These are phyloP conservation scores for Ormyrus nitidulus DNA, from an alignment of 2,888 invertebrate species.

Conservation along the genomic window DNA sequence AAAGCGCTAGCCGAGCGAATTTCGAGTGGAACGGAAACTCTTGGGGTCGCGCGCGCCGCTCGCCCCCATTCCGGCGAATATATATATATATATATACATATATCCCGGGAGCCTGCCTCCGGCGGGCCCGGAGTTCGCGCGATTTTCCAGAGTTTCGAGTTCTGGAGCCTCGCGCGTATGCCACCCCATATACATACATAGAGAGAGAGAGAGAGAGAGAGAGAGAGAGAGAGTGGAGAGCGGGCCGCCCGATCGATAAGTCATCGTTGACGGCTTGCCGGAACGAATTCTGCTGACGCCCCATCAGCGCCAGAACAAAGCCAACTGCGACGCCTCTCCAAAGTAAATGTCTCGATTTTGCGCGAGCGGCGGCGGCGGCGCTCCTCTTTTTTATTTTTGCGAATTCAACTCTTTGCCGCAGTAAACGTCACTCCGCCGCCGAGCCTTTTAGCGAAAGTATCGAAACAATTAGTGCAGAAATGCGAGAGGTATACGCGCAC, in stretches of 20 bases:
- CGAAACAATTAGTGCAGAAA: too few species aligned
- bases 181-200: not conserved
- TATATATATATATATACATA: too few species aligned
- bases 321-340: constrained; percentile 37
- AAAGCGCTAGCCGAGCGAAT: constrained; percentile 74
- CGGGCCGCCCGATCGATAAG: constrained; percentile 63
- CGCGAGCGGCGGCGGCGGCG: not conserved
- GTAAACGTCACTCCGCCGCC: too few species aligned
- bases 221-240: not conserved
- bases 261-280: constrained; percentile 63
- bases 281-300: constrained; percentile 62
- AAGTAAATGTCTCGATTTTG: constrained; percentile 53
- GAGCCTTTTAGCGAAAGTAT: too few species aligned
- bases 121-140: constrained; percentile 37
- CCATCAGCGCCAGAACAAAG: constrained; percentile 57
- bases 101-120: too few species aligned
- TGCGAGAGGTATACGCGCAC: too few species aligned
- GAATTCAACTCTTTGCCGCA: too few species aligned
- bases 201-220: too few species aligned
- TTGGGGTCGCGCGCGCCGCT: not conserved
- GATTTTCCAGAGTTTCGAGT: constrained; percentile 67
- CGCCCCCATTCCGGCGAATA: too few species aligned
- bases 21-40: constrained; percentile 69
- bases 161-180: constrained; percentile 53
- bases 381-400: too few species aligned